A percentile compares a stretch with the other conserved stretches of the same genome.
These are phyloP conservation scores for Paratrypauchen microcephalus DNA, from an alignment of 2,797 vertebrate species.

Conservation along the genomic window DNA sequence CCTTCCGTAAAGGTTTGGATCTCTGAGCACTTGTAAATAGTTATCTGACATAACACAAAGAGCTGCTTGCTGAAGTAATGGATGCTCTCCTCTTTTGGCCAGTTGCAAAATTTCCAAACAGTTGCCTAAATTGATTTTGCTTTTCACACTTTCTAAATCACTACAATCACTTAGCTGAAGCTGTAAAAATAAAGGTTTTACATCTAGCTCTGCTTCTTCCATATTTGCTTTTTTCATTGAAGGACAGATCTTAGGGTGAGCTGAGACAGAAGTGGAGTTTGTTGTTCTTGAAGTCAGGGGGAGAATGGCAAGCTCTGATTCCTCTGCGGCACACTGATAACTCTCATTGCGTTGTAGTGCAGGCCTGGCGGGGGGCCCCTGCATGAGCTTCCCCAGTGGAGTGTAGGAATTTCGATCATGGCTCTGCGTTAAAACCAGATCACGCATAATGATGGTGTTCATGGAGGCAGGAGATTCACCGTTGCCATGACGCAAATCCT, in stretches of 20 bases:
- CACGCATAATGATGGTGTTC: conserved; percentile 65
- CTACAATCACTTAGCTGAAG: conserved; percentile 37
- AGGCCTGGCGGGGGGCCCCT: conserved; percentile 43
- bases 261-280: conserved; percentile 14
- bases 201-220: conserved; percentile 40
- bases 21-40: conserved; percentile 88
- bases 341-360: conserved; percentile 75
- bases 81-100: conserved; percentile 83
- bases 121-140: conserved; percentile 86
- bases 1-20: conserved; percentile 77
- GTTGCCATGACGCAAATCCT: conserved; percentile 37
- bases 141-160: conserved; percentile 64
- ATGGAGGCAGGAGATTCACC: conserved; percentile 49
- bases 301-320: conserved; percentile 73
- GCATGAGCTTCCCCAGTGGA: conserved; percentile 31
- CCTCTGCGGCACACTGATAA: conserved; percentile 75
- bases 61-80: conserved; percentile 74
- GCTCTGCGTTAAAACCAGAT: conserved; percentile 58
- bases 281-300: conserved; percentile 30
- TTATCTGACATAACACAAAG: conserved; percentile 91
- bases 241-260: conserved; percentile 22
- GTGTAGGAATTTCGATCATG: conserved; percentile 16
- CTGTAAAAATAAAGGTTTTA: conserved; percentile 62
- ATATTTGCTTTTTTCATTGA: conserved; percentile 29
- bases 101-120: conserved; percentile 81